phyloP scores from a whole-genome alignment of 2,113 vertebrate genomes.

The Colistium nudipinnis region DNA sequence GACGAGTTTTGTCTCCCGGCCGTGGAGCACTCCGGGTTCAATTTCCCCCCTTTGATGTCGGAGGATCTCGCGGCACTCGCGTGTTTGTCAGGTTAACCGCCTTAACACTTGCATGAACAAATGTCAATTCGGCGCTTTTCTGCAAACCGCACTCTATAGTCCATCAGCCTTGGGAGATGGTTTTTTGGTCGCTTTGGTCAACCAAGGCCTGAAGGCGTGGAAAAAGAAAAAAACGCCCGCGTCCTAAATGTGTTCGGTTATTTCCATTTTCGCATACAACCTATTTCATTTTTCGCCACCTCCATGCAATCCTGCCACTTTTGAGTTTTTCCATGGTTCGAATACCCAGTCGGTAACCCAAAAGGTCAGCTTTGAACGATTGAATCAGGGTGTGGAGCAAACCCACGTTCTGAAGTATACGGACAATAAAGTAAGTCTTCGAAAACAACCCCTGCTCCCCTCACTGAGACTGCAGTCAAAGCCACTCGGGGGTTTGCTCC shows the following conservation, averaged over 20 bases:
- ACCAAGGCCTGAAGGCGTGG: background rate
- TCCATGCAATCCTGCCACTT: background rate
- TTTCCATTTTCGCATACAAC: no score
- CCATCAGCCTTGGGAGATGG: constrained; percentile 11
- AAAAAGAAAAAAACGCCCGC: background rate
- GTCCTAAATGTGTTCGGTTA: no score
- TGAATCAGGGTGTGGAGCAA: no score
- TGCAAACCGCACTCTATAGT: constrained; percentile 32
- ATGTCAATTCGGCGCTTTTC: constrained; percentile 23
- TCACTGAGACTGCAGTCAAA: constrained; percentile 14
- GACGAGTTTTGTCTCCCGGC: constrained; percentile 17
- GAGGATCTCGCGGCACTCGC: background rate
- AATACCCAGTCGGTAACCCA: no score
- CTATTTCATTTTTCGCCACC: background rate
- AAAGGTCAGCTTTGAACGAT: no score
- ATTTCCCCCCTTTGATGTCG: constrained; percentile 22
- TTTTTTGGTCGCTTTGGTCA: constrained; percentile 1
- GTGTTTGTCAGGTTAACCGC: constrained; percentile 38
- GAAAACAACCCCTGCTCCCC: constrained; percentile 7
- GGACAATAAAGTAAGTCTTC: background rate
- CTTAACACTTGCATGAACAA: constrained; percentile 41
- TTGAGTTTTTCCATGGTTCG: no score
- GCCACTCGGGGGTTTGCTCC: constrained; percentile 26
- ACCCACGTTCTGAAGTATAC: background rate
- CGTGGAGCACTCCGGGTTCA: background rate